Percentiles rank a stretch among this genome's conserved stretches.
Conservation (phyloP, 2,113 vertebrate species). For the Ursus arctos region DNA sequence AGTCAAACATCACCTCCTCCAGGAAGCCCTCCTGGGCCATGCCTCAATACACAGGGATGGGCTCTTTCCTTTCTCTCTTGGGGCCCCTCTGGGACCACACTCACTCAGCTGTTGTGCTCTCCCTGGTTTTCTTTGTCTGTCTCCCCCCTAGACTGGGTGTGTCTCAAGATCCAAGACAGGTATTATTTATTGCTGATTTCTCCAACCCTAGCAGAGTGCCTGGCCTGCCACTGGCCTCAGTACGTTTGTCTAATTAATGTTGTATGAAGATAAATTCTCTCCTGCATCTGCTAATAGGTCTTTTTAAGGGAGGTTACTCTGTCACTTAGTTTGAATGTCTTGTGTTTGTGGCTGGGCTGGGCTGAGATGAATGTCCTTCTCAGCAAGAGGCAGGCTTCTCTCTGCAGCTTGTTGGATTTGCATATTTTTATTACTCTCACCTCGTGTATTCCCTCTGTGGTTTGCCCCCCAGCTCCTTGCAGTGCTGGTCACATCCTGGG, state of each 20-base stretch:
- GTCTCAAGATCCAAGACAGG: not conserved
- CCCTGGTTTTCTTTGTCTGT: not conserved
- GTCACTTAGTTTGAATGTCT: constrained; percentile 43
- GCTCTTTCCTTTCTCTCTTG: not conserved
- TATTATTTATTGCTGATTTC: not conserved
- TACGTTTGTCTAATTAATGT: constrained; percentile 45
- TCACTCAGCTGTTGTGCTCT: not conserved
- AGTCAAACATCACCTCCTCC: not conserved
- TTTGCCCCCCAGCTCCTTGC: not conserved
- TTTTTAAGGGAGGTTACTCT: not conserved
- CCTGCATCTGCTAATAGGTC: constrained; percentile 17
- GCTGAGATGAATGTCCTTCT: not conserved
- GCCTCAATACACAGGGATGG: not conserved
- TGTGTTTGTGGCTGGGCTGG: not conserved
- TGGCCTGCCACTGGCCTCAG: not conserved
- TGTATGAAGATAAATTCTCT: constrained; percentile 6
- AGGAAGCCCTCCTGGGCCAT: constrained; percentile 12
- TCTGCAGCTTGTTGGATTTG: not conserved
- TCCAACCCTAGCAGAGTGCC: not conserved
- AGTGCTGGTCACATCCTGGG: not conserved
- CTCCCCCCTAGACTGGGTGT: no score
- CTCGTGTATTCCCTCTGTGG: not conserved
- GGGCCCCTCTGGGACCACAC: not conserved
- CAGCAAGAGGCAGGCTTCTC: not conserved
- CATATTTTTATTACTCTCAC: not conserved